These are phyloP conservation scores for Dendronephthya gigantea DNA, from an alignment of 64 coral and sea anemone species.

Conservation along the genomic window DNA sequence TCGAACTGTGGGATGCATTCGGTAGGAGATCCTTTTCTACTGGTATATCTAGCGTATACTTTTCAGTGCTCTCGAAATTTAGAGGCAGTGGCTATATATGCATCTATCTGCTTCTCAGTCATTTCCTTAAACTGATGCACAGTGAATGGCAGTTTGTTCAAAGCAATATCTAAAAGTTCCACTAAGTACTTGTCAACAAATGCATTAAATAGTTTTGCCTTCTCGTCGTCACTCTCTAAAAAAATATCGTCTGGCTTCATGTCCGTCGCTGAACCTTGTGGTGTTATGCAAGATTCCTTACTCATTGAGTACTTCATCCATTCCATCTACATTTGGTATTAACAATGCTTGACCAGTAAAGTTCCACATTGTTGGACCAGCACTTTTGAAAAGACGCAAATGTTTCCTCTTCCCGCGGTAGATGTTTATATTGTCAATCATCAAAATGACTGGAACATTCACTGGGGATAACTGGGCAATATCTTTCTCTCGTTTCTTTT, in stretches of 20 bases:
- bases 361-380: neutral
- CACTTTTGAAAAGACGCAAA: neutral
- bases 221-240: neutral
- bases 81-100: neutral
- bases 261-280: neutral
- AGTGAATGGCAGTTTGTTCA: neutral
- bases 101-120: neutral
- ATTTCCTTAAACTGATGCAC: neutral
- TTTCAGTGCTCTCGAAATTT: neutral
- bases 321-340: neutral
- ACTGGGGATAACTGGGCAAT: neutral
- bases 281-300: neutral
- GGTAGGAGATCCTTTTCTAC: neutral
- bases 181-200: neutral
- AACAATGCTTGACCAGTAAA: neutral
- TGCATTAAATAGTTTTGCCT: neutral
- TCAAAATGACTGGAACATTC: slow-evolving; percentile 15
- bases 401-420: slow-evolving; percentile 32
- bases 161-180: neutral
- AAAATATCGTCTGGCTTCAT: neutral
- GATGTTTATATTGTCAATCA: slow-evolving; percentile 41
- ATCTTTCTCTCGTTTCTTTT: neutral
- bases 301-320: neutral
- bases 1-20: neutral
- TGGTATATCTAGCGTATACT: neutral